Base-by-base conservation (phyloP, 1,140 invertebrate species). In the Propsilocerus akamusi region DNA sequence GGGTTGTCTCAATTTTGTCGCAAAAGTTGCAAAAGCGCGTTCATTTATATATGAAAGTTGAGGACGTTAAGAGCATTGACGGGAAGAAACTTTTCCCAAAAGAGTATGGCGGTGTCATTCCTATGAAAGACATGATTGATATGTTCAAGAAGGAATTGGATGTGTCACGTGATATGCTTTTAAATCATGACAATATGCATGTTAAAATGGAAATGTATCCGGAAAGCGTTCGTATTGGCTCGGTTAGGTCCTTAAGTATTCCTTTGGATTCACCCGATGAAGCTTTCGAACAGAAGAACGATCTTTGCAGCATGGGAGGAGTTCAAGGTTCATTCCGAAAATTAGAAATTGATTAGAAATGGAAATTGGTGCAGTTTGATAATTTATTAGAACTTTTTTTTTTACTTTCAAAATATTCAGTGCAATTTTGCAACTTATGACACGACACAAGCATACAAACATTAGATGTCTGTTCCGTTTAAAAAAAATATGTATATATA, bases 91-190 rank as follows among this genome's bases (percentile, higher is more conserved):
- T 87, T 54, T 58, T 89, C 25, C 86, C 86, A 0, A 77, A 82
- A 56, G 86, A 89, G 59, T 88, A 87, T 59, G 84, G 84, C 12
- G 84, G 84, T 1, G 73, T 67, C 6, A 80, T 84, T 65, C 83
- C 83, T 0, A 83, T 87, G 79, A 72, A 75, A 28, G 77, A 85
- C 61, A 87, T 89, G 83, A 87, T 87, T 53, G 76, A 84, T 87
- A 62, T 67, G 28, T 73, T 71, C 67, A 67, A 65, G 32, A 60
- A 72, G 53, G 75, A 78, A 53, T 50, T 78, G 2, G 8, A 64
- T 12, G 63, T 62, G 26, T 54, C 70, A 5, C 65, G 68, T 53
- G 61, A 68, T 24, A 66, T 47, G 3, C 55, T 74, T 10, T 28
- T 73, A 53, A 66, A 48, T 5, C 67, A 74, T 53, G 72, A 76